Base-by-base conservation (phyloP, 2,113 vertebrate species). In the Probosciger aterrimus region DNA sequence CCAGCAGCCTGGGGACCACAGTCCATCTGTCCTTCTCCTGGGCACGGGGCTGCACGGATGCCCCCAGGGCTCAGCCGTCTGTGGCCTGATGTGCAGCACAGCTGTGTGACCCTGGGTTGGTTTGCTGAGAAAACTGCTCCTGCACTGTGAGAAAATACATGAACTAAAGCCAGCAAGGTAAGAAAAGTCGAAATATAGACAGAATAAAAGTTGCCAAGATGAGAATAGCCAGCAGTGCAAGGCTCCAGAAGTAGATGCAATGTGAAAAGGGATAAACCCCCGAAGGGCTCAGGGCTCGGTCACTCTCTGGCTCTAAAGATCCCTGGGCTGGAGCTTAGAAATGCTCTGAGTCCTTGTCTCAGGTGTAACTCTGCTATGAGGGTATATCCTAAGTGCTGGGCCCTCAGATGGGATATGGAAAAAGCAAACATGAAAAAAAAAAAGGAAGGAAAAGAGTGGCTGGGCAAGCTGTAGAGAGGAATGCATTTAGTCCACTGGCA, bases 51-150 rank as follows among this genome's bases (percentile, higher is more conserved):
- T 65, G 68, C 52, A 28, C 0, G 1, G 60, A 44, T 19, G 17
- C n/a, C 22, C 31, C 14, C 50, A 22, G 10, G 20, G 28, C 52
- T 87, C 60, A 37, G 69, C 28, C 39, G 25, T 73, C 76, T 77
- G 68, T 73, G 37, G 41, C 22, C 55, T 0, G 0, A 35, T 37
- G 33, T 52, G 18, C 1, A 4, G 33, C 41, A 30, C 22, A 44
- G 30, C 43, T 50, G 47, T 23, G 37, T 70, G 46, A 81, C 41
- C 22, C 11, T 11, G 2, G 9, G 13, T 15, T 82, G 24, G 23
- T 60, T 93, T 82, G 52, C 55, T 82, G 76, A 77, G 92, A 60
- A 91, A 90, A 75, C 37, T 74, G 55, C 50, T 65, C 43, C 43
- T 82, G 44, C 30, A 5, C 25, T 39, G 20, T 39, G 30, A 82